Percentiles rank a stretch among this genome's conserved stretches.
Conservation (phyloP, 2,113 vertebrate genomes). For the Jacana jacana region DNA sequence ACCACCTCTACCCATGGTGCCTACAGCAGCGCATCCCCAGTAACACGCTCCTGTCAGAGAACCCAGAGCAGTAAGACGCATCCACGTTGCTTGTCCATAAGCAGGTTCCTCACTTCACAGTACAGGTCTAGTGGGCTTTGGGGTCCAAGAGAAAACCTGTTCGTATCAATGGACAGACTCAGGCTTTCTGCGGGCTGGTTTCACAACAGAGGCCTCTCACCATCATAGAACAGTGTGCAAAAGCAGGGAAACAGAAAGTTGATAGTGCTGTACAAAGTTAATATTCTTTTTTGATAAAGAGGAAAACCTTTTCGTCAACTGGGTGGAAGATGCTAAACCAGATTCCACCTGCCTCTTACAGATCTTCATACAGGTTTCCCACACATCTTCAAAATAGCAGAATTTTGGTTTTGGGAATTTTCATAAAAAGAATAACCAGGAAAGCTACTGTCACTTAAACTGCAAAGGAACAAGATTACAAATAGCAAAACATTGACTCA, state of each 20-base stretch:
- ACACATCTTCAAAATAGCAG: background rate
- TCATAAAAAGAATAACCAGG: background rate
- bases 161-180: background rate
- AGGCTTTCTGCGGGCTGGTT: background rate
- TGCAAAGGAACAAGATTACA: background rate
- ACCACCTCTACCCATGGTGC: fast-evolving
- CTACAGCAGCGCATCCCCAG: background rate
- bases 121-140: background rate
- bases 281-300: background rate
- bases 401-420: background rate
- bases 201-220: background rate
- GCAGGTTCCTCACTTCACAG: background rate
- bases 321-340: background rate
- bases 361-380: background rate
- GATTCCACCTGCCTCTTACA: background rate
- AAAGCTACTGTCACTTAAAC: background rate
- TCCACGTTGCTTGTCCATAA: fast-evolving
- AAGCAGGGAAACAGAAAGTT: background rate
- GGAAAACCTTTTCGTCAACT: background rate
- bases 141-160: background rate
- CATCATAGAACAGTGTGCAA: background rate
- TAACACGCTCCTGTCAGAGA: fast-evolving
- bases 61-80: fast-evolving
- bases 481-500: background rate
- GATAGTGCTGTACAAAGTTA: background rate